Base-by-base conservation (phyloP, 1,140 invertebrate species). In the Diploscapter pachys region DNA sequence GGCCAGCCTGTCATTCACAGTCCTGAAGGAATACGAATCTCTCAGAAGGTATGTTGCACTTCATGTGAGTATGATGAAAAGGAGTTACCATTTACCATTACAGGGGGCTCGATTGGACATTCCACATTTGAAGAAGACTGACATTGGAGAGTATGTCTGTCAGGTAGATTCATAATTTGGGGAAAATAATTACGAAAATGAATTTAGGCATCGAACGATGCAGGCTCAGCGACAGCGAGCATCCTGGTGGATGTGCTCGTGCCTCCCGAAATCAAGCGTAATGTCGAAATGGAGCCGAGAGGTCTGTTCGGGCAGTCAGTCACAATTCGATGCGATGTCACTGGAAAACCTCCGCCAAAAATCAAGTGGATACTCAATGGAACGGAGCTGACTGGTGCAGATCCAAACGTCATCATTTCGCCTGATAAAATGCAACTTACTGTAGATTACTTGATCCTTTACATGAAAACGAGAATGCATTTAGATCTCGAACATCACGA, bases 181-280 rank as follows among this genome's bases (percentile, higher is more conserved):
- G 31, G 31, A 31, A 31, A 31, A 31, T 31, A 31, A 31, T 31
- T 31, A 31, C 31, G 31, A 31, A 31, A 31, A 31, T 31, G 31
- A 31, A 31, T 31, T 31, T 31, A 31, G 31, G 83, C 83, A 6
- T 56, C 72, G 67, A 84, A 84, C 57, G 80, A 82, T 67, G 77
- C 82, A 31, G 83, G 83, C 55, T 63, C 65, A 55, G 77, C 82
- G 4, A 73, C 81, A 11, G 76, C 62, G 48, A 73, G 75, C 13
- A 78, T 84, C 50, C 65, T 56, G 9, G 81, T 84, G 31, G 83
- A 84, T 57, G 82, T 84, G 63, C 56, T 85, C 49, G 83, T 84
- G 5, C 83, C 83, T 13, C 83, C 83, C n/a, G 57, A 73, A 31
- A 84, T 84, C 61, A 70, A 82, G 54, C 71, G 80, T 55, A 66